Conservation (phyloP, 30 jellyfish, hydroid and myxozoan genomes). For the Turritopsis dohrnii region DNA sequence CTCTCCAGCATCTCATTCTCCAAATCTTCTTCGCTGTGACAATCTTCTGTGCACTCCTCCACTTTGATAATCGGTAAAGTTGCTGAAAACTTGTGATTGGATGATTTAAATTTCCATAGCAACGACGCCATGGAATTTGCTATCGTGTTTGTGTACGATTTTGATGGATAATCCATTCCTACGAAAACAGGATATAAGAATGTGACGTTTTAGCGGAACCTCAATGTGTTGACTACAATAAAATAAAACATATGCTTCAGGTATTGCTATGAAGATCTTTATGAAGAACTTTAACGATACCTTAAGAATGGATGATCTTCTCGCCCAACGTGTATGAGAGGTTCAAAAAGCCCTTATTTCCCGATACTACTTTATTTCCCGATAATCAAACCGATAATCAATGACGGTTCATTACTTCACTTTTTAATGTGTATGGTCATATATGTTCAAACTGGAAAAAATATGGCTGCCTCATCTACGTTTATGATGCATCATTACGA, state of each 20-base stretch:
- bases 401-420: too few relatives aligned
- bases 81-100: neutral
- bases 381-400: too few relatives aligned
- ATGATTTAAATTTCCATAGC: constrained; percentile 5
- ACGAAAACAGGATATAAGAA: neutral
- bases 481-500: too few relatives aligned
- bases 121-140: neutral
- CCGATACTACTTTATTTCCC: too few relatives aligned
- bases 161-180: neutral
- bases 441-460: too few relatives aligned
- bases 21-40: neutral
- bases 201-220: neutral
- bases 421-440: too few relatives aligned
- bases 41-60: neutral
- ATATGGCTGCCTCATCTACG: too few relatives aligned
- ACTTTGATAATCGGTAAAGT: neutral
- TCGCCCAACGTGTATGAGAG: too few relatives aligned
- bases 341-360: too few relatives aligned
- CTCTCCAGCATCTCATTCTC: constrained; percentile 8
- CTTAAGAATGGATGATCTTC: too few relatives aligned
- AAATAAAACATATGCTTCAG: neutral
- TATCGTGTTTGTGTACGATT: neutral
- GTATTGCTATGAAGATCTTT: neutral
- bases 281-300: too few relatives aligned
- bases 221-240: neutral